A percentile compares a stretch with the other conserved stretches of the same genome.
Conservation (phyloP, 1,140 invertebrate species). For the Drosophila bifasciata region DNA sequence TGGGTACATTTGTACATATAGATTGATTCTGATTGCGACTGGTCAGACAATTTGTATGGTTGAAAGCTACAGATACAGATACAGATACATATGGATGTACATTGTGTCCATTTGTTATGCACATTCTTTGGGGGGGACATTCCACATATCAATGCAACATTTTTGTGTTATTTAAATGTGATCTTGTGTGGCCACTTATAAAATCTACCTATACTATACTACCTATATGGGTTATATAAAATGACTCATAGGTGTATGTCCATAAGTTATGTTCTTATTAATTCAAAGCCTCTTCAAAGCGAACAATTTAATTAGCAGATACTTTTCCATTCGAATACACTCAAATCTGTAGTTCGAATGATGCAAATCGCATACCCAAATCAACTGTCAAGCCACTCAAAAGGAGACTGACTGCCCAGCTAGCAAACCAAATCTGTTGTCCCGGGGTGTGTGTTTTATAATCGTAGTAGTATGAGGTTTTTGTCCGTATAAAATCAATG, state of each 20-base stretch:
- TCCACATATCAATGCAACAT: neutral
- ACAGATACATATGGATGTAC: slow-evolving; percentile 7
- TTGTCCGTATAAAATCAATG: slow-evolving; percentile 65
- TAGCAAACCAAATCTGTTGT: slow-evolving; percentile 5
- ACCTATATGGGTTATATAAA: too few species aligned
- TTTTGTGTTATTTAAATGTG: too few species aligned
- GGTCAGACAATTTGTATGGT: slow-evolving; percentile 37
- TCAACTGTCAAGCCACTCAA: slow-evolving; percentile 61
- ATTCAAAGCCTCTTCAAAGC: too few species aligned
- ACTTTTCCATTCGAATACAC: neutral
- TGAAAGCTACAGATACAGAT: neutral
- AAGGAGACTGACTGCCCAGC: slow-evolving; percentile 43
- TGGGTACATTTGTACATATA: slow-evolving; percentile 5
- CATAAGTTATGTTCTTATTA: neutral
- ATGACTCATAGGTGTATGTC: neutral
- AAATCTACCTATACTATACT: too few species aligned
- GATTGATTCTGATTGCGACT: slow-evolving; percentile 26
- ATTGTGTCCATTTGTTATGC: too few species aligned
- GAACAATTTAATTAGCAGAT: slow-evolving; percentile 3
- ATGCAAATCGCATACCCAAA: slow-evolving; percentile 66
- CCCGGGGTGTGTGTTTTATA: slow-evolving; percentile 21
- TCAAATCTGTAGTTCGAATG: slow-evolving; percentile 23
- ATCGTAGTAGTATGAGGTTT: slow-evolving; percentile 23
- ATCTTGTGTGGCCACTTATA: too few species aligned
- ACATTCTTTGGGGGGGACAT: too few species aligned